Percentiles rank a stretch among this genome's conserved stretches.
phyloP scores from a whole-genome alignment of 2,113 vertebrate genomes.

The Phyllostomus discolor region DNA sequence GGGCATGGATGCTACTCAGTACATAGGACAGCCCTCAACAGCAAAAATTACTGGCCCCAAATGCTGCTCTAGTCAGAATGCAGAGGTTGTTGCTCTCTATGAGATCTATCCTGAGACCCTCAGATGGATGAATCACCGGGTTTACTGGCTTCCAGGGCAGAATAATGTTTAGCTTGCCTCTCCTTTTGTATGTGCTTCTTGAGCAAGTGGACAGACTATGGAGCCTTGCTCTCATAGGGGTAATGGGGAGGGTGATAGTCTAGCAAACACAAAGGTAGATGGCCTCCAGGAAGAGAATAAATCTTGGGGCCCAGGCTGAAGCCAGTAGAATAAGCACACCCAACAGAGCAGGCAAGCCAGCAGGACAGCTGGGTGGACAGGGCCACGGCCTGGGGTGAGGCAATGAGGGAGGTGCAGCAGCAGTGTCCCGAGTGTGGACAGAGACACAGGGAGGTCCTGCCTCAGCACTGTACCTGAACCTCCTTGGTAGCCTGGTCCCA shows the following conservation, averaged over 20 bases:
- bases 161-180: neutral
- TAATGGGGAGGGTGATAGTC: neutral
- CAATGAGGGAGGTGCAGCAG: rapidly evolving
- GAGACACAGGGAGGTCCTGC: neutral
- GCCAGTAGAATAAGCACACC: rapidly evolving
- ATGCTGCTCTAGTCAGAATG: neutral
- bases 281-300: neutral
- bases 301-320: neutral
- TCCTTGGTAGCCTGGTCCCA: neutral
- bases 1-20: no score
- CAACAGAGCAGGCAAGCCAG: neutral
- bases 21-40: no score
- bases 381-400: rapidly evolving
- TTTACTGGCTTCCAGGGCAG: neutral
- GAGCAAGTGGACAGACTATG: neutral
- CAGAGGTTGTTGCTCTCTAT: neutral
- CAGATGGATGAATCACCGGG: neutral
- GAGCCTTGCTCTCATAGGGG: neutral
- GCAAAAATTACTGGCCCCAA: neutral
- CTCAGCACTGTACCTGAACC: neutral
- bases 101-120: neutral
- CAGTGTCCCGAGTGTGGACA: neutral
- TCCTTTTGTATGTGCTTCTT: neutral
- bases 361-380: neutral
- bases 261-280: neutral